A percentile compares a stretch with the other conserved stretches of the same genome.
phyloP scores from a whole-genome alignment of 1,140 invertebrate species.

The Drosophila baimaii region DNA sequence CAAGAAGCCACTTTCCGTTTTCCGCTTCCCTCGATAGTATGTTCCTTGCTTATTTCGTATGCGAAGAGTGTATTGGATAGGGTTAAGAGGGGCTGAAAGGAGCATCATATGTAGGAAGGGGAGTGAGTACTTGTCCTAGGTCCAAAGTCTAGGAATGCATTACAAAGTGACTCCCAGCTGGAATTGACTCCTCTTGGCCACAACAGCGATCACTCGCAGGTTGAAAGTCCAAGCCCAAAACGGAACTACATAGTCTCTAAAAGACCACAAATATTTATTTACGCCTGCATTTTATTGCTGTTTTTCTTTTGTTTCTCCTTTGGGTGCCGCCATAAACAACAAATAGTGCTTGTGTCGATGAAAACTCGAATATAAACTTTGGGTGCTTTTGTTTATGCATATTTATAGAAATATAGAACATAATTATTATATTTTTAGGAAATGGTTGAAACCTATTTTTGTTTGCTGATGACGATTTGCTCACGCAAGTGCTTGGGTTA shows the following conservation, averaged over 20 bases:
- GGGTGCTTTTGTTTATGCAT: conserved; percentile 16
- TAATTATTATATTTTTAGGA: conserved; percentile 25
- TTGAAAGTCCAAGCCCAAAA: not conserved
- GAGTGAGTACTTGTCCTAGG: not conserved
- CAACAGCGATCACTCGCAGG: not conserved
- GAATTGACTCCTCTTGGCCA: not conserved
- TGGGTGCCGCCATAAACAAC: conserved; percentile 28
- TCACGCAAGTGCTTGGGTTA: conserved; percentile 1
- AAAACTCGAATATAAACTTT: conserved; percentile 29
- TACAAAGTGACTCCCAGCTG: conserved; percentile 49
- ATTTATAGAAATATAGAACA: conserved; percentile 33
- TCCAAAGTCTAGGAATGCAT: conserved; percentile 21
- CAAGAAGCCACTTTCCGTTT: conserved; percentile 72
- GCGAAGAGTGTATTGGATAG: conserved; percentile 21
- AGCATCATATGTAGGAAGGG: not conserved
- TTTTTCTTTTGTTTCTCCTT: conserved; percentile 15
- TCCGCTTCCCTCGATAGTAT: conserved; percentile 25
- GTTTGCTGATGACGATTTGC: conserved; percentile 24
- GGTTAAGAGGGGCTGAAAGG: not conserved
- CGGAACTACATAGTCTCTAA: not conserved
- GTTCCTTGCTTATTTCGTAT: conserved; percentile 54
- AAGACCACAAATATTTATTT: conserved; percentile 17
- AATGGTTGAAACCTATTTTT: conserved; percentile 16
- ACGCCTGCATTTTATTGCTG: conserved; percentile 8
- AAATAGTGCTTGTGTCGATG: conserved; percentile 1